phyloP scores from a whole-genome alignment of 30 jellyfish, hydroid and myxozoan genomes.

The Rhopilema esculentum region DNA sequence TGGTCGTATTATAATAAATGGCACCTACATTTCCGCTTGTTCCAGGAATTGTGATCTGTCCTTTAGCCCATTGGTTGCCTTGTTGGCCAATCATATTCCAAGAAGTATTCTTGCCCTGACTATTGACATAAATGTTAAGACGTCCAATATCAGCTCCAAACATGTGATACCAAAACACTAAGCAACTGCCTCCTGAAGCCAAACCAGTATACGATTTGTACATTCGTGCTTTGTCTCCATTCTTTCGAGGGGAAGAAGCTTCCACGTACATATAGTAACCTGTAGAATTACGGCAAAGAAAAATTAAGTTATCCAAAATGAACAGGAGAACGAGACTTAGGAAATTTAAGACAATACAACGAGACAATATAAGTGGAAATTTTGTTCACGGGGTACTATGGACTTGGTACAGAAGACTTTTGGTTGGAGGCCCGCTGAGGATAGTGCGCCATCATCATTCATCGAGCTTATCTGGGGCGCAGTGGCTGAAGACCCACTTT shows the following conservation, averaged over 20 bases:
- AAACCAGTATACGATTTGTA: constrained; percentile 46
- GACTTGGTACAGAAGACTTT: too few species aligned
- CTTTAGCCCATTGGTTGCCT: constrained; percentile 88
- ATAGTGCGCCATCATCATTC: too few species aligned
- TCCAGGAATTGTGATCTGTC: constrained; percentile 64
- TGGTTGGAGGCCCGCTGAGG: too few species aligned
- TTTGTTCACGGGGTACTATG: too few species aligned
- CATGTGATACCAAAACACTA: constrained; percentile 86
- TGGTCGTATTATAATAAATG: neutral
- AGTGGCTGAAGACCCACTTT: too few species aligned
- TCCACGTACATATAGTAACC: constrained; percentile 85
- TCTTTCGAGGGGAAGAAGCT: constrained; percentile 63
- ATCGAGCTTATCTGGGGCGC: too few species aligned
- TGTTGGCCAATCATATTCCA: constrained; percentile 86
- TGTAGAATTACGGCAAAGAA: neutral
- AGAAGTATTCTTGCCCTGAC: constrained; percentile 27
- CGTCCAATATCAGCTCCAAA: constrained; percentile 78
- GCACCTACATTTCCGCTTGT: constrained; percentile 10
- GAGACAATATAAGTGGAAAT: too few species aligned
- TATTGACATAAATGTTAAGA: constrained; percentile 32
- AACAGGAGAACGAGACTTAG: too few species aligned
- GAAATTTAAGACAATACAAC: too few species aligned
- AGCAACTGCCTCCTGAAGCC: constrained; percentile 84
- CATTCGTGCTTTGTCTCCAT: constrained; percentile 71
- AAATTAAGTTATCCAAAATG: too few species aligned